Evolutionary conservation across 2,888 invertebrate species (phyloP).

Genomic region (Ophion ellenae): DNA sequence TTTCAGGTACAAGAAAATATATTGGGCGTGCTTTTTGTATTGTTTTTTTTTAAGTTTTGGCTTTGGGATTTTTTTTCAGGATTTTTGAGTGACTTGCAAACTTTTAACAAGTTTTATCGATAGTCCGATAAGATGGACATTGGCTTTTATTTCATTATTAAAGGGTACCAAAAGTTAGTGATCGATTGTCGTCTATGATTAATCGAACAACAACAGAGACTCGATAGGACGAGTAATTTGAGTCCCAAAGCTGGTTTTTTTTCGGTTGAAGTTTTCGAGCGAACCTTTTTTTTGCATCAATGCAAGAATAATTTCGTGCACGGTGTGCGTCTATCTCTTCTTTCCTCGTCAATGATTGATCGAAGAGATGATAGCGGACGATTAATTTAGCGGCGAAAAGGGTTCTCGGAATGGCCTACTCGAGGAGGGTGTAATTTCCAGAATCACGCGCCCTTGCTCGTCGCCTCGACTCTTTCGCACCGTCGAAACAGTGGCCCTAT

Average conservation of each 20-base stretch:
- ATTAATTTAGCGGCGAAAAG: constrained; percentile 38
- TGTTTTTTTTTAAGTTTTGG: too few species aligned
- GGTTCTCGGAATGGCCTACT: constrained; percentile 7
- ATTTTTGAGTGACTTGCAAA: too few species aligned
- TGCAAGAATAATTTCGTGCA: not conserved
- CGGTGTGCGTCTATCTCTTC: not conserved
- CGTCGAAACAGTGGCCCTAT: constrained; percentile 44
- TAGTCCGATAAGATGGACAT: too few species aligned
- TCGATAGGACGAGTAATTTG: not conserved
- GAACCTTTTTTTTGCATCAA: not conserved
- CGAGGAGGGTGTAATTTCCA: constrained; percentile 47
- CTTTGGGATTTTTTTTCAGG: too few species aligned
- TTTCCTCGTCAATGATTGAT: constrained; percentile 23
- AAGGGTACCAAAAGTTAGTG: too few species aligned
- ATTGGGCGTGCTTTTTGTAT: too few species aligned
- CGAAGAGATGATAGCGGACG: constrained; percentile 7
- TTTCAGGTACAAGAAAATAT: too few species aligned
- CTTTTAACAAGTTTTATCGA: too few species aligned
- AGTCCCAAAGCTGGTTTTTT: not conserved
- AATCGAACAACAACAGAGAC: not conserved
- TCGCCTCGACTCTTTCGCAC: constrained; percentile 53
- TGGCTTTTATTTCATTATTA: too few species aligned
- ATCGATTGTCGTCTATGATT: not conserved
- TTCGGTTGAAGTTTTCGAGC: not conserved
- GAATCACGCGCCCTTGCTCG: constrained; percentile 67